Base-by-base conservation (phyloP, 2,888 invertebrate genomes). In the Thera britannica region DNA sequence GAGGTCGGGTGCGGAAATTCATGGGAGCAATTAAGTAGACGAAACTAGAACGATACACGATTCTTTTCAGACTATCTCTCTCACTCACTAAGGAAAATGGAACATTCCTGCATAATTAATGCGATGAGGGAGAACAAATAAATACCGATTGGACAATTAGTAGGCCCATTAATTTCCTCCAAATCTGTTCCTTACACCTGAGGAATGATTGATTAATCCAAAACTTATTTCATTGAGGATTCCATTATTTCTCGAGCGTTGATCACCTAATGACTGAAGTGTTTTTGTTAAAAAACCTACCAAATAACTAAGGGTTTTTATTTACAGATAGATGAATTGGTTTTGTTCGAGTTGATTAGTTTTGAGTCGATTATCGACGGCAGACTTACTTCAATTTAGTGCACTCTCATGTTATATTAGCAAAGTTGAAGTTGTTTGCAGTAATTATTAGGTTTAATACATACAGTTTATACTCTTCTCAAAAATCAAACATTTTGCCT, bases 211-310 rank as follows among this genome's bases (percentile, higher is more conserved):
- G 58, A 75, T 74, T 68, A 64, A 76, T 74, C 69, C 61, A 57
- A 70, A 81, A 79, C 73, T 78, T 79, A 70, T 75, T 64, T 75
- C 71, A 78, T 80, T 79, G 76, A 63, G 48, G 71, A 69, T 61
- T 77, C 67, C 65, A 77, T 76, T 79, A 63, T 73, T 75, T 73
- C 57, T 44, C 48, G 61, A 75, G 68, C 61, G 68, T 56, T 66
- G 63, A 68, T 61, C 58, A 51, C 57, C 52, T 71, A 70, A 70
- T 65, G 55, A 58, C 62, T 62, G 56, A 61, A 46, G 49, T 7
- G 51, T 23, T 54, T 71, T 69, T 62, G 67, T 72, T 67, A 58
- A 61, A 58, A 46, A 58, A 51, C 48, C 36, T 60, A 66, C 57
- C 55, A 67, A 57, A 41, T 52, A 34, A 52, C 34, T 51, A 3